Conservation (phyloP, 2,888 invertebrate species). For the Macrosiphum euphorbiae region DNA sequence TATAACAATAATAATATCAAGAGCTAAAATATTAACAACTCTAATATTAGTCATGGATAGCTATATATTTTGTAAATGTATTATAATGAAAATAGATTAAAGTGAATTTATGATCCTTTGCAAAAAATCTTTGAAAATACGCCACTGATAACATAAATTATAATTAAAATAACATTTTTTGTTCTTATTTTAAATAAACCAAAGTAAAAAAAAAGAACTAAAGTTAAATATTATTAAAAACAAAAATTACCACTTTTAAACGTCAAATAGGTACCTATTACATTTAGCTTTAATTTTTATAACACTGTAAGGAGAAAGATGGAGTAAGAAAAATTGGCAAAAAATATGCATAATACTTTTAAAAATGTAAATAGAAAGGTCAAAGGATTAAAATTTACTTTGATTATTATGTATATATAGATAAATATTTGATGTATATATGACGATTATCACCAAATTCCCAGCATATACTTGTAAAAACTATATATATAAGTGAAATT, state of each 20-base stretch:
- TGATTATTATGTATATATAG: constrained; percentile 8
- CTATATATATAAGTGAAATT: neutral
- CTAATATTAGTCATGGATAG: neutral
- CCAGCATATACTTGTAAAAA: neutral
- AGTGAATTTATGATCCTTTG: neutral
- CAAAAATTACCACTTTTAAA: constrained; percentile 26
- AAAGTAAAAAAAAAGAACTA: constrained; percentile 42
- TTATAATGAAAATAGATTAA: neutral
- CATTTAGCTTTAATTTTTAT: constrained; percentile 11
- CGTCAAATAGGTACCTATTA: constrained; percentile 22
- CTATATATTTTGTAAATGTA: neutral
- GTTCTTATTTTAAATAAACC: constrained; percentile 47
- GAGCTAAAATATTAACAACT: neutral
- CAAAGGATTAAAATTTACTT: constrained; percentile 28
- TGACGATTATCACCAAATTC: too few relatives aligned
- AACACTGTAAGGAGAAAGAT: constrained; percentile 42
- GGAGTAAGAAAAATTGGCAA: constrained; percentile 5
- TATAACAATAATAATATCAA: neutral
- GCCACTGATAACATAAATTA: constrained; percentile 54
- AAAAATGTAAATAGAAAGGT: constrained; percentile 35
- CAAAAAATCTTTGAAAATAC: constrained; percentile 45
- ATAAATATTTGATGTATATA: constrained; percentile 22
- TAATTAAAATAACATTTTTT: constrained; percentile 36
- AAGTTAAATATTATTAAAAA: constrained; percentile 42
- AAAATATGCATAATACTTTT: constrained; percentile 37